Evolutionary conservation across 2,888 invertebrate genomes (phyloP), one percentile per base, ranked within the genome.

Genomic region (Cryptocephalus primarius): DNA sequence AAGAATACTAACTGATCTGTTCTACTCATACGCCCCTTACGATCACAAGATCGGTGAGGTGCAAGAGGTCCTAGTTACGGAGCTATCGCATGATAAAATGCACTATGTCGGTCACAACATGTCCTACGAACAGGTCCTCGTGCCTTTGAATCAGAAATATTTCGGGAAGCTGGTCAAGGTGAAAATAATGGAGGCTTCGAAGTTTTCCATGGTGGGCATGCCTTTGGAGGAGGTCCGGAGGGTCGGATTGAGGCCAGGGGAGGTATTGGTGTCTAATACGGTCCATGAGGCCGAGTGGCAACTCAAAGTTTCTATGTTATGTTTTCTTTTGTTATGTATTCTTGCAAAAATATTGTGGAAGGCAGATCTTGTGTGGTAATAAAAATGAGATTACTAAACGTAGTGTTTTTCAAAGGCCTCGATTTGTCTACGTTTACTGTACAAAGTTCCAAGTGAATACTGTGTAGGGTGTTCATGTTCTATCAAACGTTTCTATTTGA

Each of bases 101-200:
- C 85, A 90, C 68, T 93, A 79, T 64, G 97, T 97, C 8, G 95
- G 85, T 0, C 97, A 99, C 71, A 97, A 96, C 70, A 88, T 94
- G 65, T 87, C 72, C 63, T 97, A 99, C 64, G 94, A 96, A 64
- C 97, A 93, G 74, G 84, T 94, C 10, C 67, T 95, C 47, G 76
- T 95, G 0, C 90, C 91, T 0, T 85, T 87, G 72, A 75, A 79
- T 8, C 75, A 83, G 1, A 77, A 79, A 56, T 80, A 83, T 40
- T 78, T 94, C 77, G 95, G 95, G 0, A 87, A 87, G 64, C 77
- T 85, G 67, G 73, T 95, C 0, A 79, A 78, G 1, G 93, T 95
- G 0, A 76, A 78, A 63, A 87, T 95, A 6, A 68, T 71, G 0
- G 72, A 76, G 10, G 75, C 82, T 0, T 76, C 77, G 0, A 89